Conservation (phyloP, 2,113 vertebrate genomes). For the Labeo catla region DNA sequence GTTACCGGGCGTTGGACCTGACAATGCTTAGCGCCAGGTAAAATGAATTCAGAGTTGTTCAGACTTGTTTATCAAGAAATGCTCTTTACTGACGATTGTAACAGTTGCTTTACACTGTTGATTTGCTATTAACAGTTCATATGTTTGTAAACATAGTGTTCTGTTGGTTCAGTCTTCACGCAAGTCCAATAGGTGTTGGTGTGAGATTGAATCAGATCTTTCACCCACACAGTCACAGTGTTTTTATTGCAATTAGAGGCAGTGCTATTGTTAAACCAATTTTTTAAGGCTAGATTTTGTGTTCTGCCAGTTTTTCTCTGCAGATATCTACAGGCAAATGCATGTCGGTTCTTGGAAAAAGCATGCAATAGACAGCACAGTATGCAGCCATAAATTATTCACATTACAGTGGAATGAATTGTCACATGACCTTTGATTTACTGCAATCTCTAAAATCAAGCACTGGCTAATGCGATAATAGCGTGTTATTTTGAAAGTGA, state of each 20-base stretch:
- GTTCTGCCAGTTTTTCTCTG: background rate
- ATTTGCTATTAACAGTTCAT: background rate
- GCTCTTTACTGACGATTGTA: background rate
- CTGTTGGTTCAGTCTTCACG: background rate
- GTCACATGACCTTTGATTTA: constrained; percentile 30
- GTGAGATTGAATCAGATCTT: background rate
- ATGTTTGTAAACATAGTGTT: constrained; percentile 2
- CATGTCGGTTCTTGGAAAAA: constrained; percentile 12
- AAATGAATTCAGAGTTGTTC: background rate
- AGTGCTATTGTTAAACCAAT: background rate
- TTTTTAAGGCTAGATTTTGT: background rate
- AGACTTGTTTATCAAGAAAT: constrained; percentile 11
- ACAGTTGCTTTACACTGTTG: background rate
- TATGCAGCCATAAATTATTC: constrained; percentile 15
- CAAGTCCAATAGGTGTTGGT: background rate
- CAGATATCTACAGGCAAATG: background rate
- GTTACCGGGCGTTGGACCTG: background rate
- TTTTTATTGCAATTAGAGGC: background rate
- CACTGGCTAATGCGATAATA: background rate
- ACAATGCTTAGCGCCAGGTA: background rate
- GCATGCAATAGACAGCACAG: background rate
- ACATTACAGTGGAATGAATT: background rate
- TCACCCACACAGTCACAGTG: background rate
- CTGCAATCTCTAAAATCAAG: background rate
- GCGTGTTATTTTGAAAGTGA: background rate